Evolutionary conservation across 2,888 invertebrate genomes (phyloP).

Genomic region (Lasiommata megera): DNA sequence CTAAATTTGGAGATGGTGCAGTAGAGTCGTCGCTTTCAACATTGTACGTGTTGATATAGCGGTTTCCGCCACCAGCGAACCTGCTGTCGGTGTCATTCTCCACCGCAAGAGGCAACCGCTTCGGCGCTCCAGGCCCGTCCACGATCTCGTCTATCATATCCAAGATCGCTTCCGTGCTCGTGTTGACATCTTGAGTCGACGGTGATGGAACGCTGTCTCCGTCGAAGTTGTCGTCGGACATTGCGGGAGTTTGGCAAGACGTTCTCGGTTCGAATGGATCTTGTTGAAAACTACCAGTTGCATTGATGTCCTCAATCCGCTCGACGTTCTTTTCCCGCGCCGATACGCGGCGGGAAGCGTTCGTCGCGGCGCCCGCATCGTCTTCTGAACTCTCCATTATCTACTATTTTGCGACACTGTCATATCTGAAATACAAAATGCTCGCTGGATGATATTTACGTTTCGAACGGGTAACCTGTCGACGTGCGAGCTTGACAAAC

Average conservation of each 20-base stretch:
- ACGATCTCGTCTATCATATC: constrained; percentile 79
- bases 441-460: constrained; percentile 77
- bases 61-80: constrained; percentile 28
- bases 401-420: constrained; percentile 77
- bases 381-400: constrained; percentile 82
- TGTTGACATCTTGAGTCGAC: constrained; percentile 70
- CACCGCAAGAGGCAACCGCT: constrained; percentile 49
- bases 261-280: constrained; percentile 57
- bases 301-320: constrained; percentile 65
- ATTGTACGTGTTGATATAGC: constrained; percentile 14
- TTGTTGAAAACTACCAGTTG: constrained; percentile 62
- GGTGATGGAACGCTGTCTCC: constrained; percentile 74
- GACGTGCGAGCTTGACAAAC: constrained; percentile 79
- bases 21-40: constrained; percentile 19
- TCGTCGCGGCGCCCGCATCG: constrained; percentile 79
- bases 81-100: constrained; percentile 33
- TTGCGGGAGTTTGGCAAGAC: constrained; percentile 61
- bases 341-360: constrained; percentile 77
- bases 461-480: constrained; percentile 77
- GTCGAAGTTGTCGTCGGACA: constrained; percentile 74
- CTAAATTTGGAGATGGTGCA: constrained; percentile 30
- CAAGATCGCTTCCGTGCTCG: constrained; percentile 76
- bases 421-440: constrained; percentile 80
- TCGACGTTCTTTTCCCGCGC: constrained; percentile 78
- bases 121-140: constrained; percentile 71